phyloP scores from a whole-genome alignment of 1,140 invertebrate genomes.

The Lucilia sericata region DNA sequence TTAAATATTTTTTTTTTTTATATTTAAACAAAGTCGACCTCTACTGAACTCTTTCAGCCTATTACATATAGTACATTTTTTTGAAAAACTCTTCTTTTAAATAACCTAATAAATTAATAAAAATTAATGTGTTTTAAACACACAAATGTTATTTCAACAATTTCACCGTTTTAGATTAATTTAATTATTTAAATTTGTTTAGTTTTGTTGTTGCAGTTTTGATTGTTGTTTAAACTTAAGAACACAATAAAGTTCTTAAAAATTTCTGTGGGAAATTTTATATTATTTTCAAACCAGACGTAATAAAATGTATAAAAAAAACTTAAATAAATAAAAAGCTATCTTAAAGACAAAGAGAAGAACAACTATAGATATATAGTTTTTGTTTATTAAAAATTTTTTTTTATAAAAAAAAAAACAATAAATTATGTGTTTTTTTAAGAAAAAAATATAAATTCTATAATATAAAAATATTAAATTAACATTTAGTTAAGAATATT shows the following conservation, averaged over 20 bases:
- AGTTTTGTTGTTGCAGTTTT: neutral
- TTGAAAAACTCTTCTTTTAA: too few relatives aligned
- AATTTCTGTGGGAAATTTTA: neutral
- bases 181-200: slow-evolving; percentile 9
- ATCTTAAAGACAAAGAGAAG: neutral
- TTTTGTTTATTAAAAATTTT: neutral
- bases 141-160: neutral
- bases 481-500: neutral
- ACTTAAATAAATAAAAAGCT: neutral
- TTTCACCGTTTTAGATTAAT: neutral
- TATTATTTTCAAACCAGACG: neutral
- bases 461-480: neutral
- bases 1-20: too few relatives aligned
- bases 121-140: slow-evolving; percentile 10
- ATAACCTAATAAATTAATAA: neutral
- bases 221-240: neutral
- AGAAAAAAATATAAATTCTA: neutral
- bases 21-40: too few relatives aligned
- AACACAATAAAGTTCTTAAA: neutral
- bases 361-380: neutral
- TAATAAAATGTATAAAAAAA: neutral
- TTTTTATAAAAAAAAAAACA: neutral
- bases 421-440: slow-evolving; percentile 11
- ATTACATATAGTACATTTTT: too few relatives aligned
- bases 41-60: too few relatives aligned